These are phyloP conservation scores for Dolichopus griseipennis DNA, from an alignment of 2,888 invertebrate genomes.

Conservation along the genomic window DNA sequence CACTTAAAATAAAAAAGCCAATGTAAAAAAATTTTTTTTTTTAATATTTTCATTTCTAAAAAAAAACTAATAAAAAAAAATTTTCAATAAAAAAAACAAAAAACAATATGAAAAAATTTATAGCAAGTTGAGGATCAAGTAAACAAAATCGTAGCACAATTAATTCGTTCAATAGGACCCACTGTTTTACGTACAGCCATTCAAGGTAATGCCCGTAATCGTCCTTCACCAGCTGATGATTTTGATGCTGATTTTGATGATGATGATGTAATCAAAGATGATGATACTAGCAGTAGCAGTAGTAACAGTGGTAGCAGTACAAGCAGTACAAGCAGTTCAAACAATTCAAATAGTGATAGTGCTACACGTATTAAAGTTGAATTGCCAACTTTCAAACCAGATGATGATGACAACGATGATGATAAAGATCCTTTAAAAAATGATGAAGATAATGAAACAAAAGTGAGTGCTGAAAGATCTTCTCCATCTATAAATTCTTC, in stretches of 20 bases:
- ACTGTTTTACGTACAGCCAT: slow-evolving; percentile 48
- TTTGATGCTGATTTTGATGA: slow-evolving; percentile 48
- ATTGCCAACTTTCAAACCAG: slow-evolving; percentile 58
- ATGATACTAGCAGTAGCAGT: slow-evolving; percentile 37
- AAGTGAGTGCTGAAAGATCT: slow-evolving; percentile 21
- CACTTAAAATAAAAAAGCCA: neutral
- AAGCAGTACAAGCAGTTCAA: slow-evolving; percentile 21
- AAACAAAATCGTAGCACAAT: slow-evolving; percentile 40
- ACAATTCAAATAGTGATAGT: slow-evolving; percentile 26
- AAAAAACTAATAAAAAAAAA: neutral
- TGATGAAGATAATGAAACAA: slow-evolving; percentile 22
- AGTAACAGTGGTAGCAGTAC: slow-evolving; percentile 25
- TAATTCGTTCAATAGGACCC: slow-evolving; percentile 69
- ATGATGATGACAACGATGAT: slow-evolving; percentile 55
- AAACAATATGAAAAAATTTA: slow-evolving; percentile 25
- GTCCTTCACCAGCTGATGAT: slow-evolving; percentile 39
- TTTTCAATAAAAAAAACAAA: slow-evolving; percentile 13
- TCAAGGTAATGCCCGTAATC: slow-evolving; percentile 33
- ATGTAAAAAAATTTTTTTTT: slow-evolving; percentile 11
- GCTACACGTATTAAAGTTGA: slow-evolving; percentile 53
- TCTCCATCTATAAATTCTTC: slow-evolving; percentile 17
- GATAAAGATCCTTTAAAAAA: slow-evolving; percentile 29
- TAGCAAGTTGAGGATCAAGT: slow-evolving; percentile 43
- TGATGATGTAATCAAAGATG: slow-evolving; percentile 44
- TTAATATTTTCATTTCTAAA: slow-evolving; percentile 1